Percentiles rank a stretch among this genome's conserved stretches.
phyloP scores from a whole-genome alignment of 1,140 invertebrate genomes.

The Meteorus sp. region DNA sequence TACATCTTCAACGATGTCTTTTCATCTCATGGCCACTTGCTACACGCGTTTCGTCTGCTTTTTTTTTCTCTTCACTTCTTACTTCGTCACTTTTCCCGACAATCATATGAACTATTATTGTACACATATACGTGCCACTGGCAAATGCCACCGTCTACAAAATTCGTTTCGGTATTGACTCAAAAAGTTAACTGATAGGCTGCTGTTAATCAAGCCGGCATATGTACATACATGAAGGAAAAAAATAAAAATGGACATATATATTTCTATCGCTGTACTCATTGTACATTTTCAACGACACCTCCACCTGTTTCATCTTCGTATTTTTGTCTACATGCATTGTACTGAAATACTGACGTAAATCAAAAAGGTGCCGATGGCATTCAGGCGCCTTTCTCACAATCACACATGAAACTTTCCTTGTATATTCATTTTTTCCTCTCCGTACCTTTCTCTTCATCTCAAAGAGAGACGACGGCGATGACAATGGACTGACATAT shows the following conservation, averaged over 20 bases:
- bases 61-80: constrained; percentile 5
- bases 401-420: too few relatives aligned
- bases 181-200: constrained; percentile 33
- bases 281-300: neutral
- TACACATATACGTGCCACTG: constrained; percentile 24
- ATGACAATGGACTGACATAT: constrained; percentile 38
- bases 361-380: constrained; percentile 27
- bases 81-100: neutral
- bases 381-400: constrained; percentile 20
- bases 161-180: constrained; percentile 28
- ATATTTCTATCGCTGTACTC: neutral
- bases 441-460: neutral
- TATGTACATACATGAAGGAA: constrained; percentile 10
- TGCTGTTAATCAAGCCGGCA: constrained; percentile 28
- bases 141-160: constrained; percentile 24
- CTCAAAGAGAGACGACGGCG: constrained; percentile 8
- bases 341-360: constrained; percentile 33
- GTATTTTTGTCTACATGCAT: constrained; percentile 27
- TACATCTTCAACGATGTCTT: too few relatives aligned
- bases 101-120: constrained; percentile 6
- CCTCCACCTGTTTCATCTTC: constrained; percentile 31
- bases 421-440: too few relatives aligned
- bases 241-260: constrained; percentile 1
- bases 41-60: neutral
- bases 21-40: too few relatives aligned